These are phyloP conservation scores for Tonatia bakeri DNA, from an alignment of 2,113 vertebrate genomes.

Conservation along the genomic window DNA sequence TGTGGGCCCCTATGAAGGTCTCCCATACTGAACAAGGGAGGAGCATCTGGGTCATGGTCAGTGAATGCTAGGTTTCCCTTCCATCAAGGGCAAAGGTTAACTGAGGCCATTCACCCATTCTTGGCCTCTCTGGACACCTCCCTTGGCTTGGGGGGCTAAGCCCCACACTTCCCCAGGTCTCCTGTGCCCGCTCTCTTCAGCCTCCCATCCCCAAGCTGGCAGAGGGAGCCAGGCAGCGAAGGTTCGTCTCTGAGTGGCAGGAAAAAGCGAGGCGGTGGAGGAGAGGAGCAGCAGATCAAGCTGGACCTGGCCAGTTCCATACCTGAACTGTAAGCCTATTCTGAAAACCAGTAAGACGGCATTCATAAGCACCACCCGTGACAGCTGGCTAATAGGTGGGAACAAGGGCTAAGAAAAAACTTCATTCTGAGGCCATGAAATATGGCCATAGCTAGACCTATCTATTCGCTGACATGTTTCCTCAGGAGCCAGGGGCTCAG, in stretches of 20 bases:
- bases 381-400: not conserved
- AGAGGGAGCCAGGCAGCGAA: not conserved
- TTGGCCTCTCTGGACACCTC: accelerated
- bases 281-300: not conserved
- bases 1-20: too few relatives aligned
- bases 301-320: not conserved
- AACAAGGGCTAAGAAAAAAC: not conserved
- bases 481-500: not conserved
- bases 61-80: not conserved
- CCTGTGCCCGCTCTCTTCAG: not conserved
- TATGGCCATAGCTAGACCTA: not conserved
- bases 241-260: not conserved
- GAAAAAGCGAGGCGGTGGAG: not conserved
- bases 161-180: not conserved
- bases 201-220: not conserved
- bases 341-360: not conserved
- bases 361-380: not conserved
- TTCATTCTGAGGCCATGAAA: not conserved
- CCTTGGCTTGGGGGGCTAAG: not conserved
- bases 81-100: not conserved
- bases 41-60: not conserved
- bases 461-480: not conserved
- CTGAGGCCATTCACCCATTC: not conserved
- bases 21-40: not conserved
- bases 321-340: not conserved